phyloP scores from a whole-genome alignment of 1,140 invertebrate species.

The Brachionus asplanchnoidis region DNA sequence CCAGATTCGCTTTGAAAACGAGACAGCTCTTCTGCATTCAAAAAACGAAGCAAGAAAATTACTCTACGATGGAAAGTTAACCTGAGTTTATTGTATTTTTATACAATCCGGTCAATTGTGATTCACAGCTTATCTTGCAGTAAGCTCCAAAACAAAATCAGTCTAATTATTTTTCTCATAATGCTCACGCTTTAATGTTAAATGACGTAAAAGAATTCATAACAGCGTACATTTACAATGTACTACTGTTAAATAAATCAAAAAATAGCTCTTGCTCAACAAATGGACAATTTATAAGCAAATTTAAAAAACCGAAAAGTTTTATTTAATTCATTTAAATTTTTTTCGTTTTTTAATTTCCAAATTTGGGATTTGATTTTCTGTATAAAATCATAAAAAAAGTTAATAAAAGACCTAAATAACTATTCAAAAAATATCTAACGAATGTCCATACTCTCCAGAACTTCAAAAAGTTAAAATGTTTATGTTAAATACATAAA shows the following conservation, averaged over 20 bases:
- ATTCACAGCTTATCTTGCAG: constrained; percentile 94
- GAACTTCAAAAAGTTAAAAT: too few relatives aligned
- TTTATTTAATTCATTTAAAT: too few relatives aligned
- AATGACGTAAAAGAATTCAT: constrained; percentile 97
- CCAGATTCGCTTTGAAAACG: constrained; percentile 96
- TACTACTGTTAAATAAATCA: constrained; percentile 94
- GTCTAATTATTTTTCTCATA: constrained; percentile 93
- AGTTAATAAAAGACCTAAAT: too few relatives aligned
- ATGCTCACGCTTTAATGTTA: constrained; percentile 94
- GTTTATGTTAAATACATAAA: too few relatives aligned
- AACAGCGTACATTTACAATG: constrained; percentile 97
- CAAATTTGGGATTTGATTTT: too few relatives aligned
- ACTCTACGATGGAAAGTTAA: constrained; percentile 94
- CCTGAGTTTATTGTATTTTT: constrained; percentile 93
- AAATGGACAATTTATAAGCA: too few relatives aligned
- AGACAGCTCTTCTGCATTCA: constrained; percentile 86
- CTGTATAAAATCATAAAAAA: too few relatives aligned
- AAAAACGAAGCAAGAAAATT: constrained; percentile 94
- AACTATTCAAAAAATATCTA: too few relatives aligned
- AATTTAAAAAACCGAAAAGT: too few relatives aligned
- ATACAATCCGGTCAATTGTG: constrained; percentile 95
- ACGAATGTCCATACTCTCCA: too few relatives aligned
- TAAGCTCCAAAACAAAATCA: constrained; percentile 89
- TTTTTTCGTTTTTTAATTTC: too few relatives aligned
- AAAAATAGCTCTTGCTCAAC: too few relatives aligned